A percentile compares a stretch with the other conserved stretches of the same genome.
Conservation (phyloP, 2,888 invertebrate species). For the Cosmia pyralina region DNA sequence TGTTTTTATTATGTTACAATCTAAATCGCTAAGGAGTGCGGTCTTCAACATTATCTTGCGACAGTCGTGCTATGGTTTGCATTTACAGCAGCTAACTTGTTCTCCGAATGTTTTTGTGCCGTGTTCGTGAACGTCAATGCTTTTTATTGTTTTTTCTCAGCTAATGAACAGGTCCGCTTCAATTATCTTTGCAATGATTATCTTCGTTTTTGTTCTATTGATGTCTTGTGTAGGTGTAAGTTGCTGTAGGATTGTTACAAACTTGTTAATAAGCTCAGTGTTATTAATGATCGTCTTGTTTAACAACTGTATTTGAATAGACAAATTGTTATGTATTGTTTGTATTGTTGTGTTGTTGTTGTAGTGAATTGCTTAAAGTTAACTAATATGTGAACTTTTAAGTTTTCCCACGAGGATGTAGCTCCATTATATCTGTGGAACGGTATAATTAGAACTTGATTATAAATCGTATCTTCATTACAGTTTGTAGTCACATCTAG, state of each 20-base stretch:
- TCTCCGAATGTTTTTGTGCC: constrained; percentile 66
- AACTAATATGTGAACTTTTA: constrained; percentile 21
- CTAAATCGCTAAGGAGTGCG: constrained; percentile 60
- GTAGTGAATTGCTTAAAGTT: not conserved
- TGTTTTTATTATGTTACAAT: constrained; percentile 60
- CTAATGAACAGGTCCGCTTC: constrained; percentile 69
- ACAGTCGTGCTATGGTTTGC: constrained; percentile 62
- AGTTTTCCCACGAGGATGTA: constrained; percentile 50
- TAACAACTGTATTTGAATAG: constrained; percentile 36
- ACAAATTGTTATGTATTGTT: constrained; percentile 31
- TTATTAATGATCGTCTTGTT: constrained; percentile 39
- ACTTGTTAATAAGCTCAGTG: constrained; percentile 38
- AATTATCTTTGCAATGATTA: constrained; percentile 68
- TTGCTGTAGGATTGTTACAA: constrained; percentile 45
- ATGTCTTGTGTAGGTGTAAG: constrained; percentile 57
- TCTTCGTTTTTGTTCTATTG: constrained; percentile 66
- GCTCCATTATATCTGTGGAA: constrained; percentile 35
- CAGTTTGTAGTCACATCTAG: constrained; percentile 74
- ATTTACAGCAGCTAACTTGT: constrained; percentile 64
- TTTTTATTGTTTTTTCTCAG: constrained; percentile 62
- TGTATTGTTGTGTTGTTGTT: no score
- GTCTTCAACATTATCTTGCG: constrained; percentile 56
- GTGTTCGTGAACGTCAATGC: constrained; percentile 58
- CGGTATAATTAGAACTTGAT: constrained; percentile 25
- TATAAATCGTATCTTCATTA: constrained; percentile 68